Conservation (phyloP, 37 sponge, comb jelly and placozoan genomes). For the Diacarnus erythraeanus region DNA sequence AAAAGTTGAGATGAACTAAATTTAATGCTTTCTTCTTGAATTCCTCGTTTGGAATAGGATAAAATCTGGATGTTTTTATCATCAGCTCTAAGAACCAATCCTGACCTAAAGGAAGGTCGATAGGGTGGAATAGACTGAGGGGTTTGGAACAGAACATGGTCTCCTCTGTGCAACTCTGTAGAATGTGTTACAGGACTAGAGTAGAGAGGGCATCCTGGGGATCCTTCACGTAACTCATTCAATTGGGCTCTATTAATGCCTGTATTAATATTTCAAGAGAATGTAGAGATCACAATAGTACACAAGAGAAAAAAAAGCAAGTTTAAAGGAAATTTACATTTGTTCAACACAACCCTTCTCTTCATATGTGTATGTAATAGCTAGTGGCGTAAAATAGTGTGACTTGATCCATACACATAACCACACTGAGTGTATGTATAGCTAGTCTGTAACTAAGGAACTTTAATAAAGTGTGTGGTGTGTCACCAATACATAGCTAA, state of each 20-base stretch:
- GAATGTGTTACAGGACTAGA: not conserved
- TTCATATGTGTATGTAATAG: no score
- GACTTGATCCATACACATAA: no score
- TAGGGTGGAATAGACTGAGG: not conserved
- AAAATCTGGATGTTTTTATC: constrained; percentile 1
- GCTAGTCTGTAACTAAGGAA: no score
- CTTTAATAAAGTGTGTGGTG: no score
- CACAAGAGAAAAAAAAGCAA: no score
- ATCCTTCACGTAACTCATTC: not conserved
- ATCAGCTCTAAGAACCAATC: not conserved
- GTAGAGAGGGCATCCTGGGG: constrained; percentile 1
- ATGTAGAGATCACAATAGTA: no score
- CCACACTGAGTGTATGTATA: no score
- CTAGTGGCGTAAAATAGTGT: no score
- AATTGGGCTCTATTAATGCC: not conserved
- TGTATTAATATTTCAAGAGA: no score
- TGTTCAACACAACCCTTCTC: no score
- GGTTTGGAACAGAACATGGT: constrained; percentile 7
- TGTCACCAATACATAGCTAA: no score
- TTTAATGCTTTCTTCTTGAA: not conserved
- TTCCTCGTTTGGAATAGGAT: not conserved
- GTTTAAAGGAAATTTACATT: no score
- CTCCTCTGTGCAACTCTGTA: constrained; percentile 4
- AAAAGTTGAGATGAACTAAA: not conserved
- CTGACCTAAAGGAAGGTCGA: constrained; percentile 6